Base-by-base conservation (phyloP, 2,888 invertebrate species). In the Drosophila greeni region DNA sequence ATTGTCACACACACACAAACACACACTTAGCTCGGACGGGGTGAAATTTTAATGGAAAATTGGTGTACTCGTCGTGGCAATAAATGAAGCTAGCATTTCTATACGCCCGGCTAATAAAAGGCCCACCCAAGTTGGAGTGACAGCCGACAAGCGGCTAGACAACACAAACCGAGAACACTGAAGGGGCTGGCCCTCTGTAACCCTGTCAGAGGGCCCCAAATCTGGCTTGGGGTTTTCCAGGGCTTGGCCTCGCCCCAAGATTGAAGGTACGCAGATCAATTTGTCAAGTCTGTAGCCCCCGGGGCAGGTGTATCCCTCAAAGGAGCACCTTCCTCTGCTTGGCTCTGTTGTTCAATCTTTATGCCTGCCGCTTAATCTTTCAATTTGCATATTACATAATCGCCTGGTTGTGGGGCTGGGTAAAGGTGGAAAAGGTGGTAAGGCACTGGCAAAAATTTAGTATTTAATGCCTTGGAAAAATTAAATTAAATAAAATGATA, bases 361-460 rank as follows among this genome's bases (percentile, higher is more conserved):
- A 36, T 67, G 68, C 58, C 66, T 56, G 31, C 39, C 43, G 56
- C 56, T 62, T 57, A 70, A 67, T 71, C 62, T 68, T 66, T 62
- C 75, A 65, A 80, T 77, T 80, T 76, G 73, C 73, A 75, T 75
- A 75, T 76, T 75, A 78, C 76, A 76, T 76, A 78, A 78, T 78
- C 66, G 70, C 64, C 47, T 52, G 60, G 57, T 43, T 70, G 70
- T 2, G 62, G 43, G 37, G 8, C 37, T 12, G 49, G 49, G 9
- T 7, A 5, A 12, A 16, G 47, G 34, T 47, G 55, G 29, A 1
- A n/a, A 26, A 26, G n/a, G 26, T 34, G 34, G 0, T 12, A 9
- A 9, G 12, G 12, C 33, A 57, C 56, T 34, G 7, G 2, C 2
- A 26, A 20, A 55, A 55, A 48, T 49, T 9, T 2, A 8, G 2